Evolutionary conservation across 2,888 invertebrate genomes (phyloP), one percentile per base, ranked within the genome.

Genomic region (Drosophila nr. perissopoda): DNA sequence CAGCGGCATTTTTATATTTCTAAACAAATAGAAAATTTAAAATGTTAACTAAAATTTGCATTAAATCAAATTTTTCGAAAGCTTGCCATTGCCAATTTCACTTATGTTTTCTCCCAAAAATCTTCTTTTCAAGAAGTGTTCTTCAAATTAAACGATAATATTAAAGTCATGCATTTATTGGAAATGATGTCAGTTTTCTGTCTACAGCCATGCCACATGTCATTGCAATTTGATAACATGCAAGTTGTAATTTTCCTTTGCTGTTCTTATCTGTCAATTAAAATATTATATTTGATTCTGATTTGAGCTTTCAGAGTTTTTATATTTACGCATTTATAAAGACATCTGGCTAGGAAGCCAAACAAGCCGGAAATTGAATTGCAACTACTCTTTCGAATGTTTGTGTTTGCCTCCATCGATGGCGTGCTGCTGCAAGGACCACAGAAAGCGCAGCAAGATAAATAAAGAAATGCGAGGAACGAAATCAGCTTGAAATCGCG

Each of bases 401-500:
- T 52, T 57, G 45, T 49, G 25, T 49, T 67, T 59, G 29, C 29
- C 21, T 10, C 21, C 6, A 54, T 49, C 16, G 45, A 8, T 16
- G 18, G 27, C 5, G 25, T 34, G 33, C 11, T 33, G 33, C 4
- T 76, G 72, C 60, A 69, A 69, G 62, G 25, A 63, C 25, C 48
- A 29, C 51, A 74, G 64, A 61, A 53, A 53, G 53, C 42, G 61
- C 11, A 38, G 52, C 7, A 33, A 33, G 71, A 57, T 48, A 66
- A 78, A 65, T 48, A 71, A 33, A 61, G 65, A 62, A 40, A 16
- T 60, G 57, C 25, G 52, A 72, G 68, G 73, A 64, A 73, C 36
- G 69, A 74, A 87, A 83, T 75, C 79, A 85, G 70, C 73, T 80
- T 77, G 84, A 76, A 87, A 88, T 82, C 89, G 84, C 84, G 89